A percentile compares a stretch with the other conserved stretches of the same genome.
Conservation (phyloP, 2,113 vertebrate genomes). For the Globicephala melas region DNA sequence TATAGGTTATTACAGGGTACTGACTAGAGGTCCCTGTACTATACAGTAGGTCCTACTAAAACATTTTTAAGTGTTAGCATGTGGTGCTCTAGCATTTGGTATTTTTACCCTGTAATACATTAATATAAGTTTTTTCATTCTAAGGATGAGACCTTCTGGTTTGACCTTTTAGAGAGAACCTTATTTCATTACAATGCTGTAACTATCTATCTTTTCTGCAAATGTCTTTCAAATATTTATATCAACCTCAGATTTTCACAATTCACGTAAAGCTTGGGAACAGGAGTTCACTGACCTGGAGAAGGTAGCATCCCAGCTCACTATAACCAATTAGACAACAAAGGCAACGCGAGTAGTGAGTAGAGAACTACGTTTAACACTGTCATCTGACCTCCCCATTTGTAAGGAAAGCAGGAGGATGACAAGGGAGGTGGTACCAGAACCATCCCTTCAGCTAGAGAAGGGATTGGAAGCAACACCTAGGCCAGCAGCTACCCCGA, state of each 20-base stretch:
- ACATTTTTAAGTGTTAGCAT: background rate
- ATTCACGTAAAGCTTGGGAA: slow-evolving; percentile 21
- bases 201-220: background rate
- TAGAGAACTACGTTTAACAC: background rate
- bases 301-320: slow-evolving; percentile 51
- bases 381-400: background rate
- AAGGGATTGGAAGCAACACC: too few species aligned
- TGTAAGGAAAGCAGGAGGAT: background rate
- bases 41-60: background rate
- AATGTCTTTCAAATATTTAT: background rate
- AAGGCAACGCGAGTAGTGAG: background rate
- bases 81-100: background rate
- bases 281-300: slow-evolving; percentile 70
- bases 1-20: background rate
- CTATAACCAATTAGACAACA: slow-evolving; percentile 45
- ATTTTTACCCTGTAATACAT: background rate
- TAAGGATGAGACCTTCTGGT: background rate
- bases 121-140: background rate
- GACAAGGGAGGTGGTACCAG: background rate
- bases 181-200: background rate
- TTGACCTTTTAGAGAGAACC: background rate
- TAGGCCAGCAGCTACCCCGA: too few species aligned
- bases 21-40: background rate
- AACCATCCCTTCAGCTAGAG: background rate
- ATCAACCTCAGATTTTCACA: slow-evolving; percentile 24